Evolutionary conservation across 1,140 invertebrate genomes (phyloP), one percentile per base, ranked within the genome.

Genomic region (Papilio polyxenes): DNA sequence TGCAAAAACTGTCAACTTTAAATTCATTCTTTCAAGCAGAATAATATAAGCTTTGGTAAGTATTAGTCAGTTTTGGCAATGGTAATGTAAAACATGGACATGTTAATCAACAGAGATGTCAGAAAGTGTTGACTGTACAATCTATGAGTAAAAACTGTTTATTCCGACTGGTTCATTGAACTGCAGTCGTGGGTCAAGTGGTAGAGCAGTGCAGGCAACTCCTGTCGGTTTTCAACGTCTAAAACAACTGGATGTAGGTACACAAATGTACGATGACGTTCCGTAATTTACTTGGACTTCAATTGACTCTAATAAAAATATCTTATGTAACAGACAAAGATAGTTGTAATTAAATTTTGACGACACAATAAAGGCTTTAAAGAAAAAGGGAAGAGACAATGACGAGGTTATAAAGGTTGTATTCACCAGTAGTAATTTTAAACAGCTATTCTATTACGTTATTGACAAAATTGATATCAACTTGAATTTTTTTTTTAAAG

Each of bases 91-190:
- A 10, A 23, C 23, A 9, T 31, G n/a, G 23, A 10, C 4, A 65
- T 31, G 20, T 65, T 31, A 65, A 65, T 13, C 62, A 23, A 31
- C 20, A 23, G 62, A 2, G 62, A 20, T 31, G 1, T 20, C 59
- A 65, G n/a, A 65, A 65, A 56, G 53, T 59, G n/a, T 59, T 59
- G 56, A 59, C n/a, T 65, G 9, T 65, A 31, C 31, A 65, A 31
- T 65, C 20, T 31, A 59, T 0, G 20, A 2, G 62, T 23, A 65
- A 5, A 62, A 23, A 65, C 20, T 10, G 62, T 65, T 65, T n/a
- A n/a, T 59, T 65, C 23, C 23, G 11, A 65, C 62, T 65, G 62
- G 62, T 65, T 65, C 62, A 65, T 31, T 65, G 62, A 65, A 65
- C 62, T 31, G 23, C 23, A 31, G 23, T 20, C 20, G 20, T 65